Conservation (phyloP, 2,888 invertebrate genomes). For the Scaptomyza cyrtandrae region DNA sequence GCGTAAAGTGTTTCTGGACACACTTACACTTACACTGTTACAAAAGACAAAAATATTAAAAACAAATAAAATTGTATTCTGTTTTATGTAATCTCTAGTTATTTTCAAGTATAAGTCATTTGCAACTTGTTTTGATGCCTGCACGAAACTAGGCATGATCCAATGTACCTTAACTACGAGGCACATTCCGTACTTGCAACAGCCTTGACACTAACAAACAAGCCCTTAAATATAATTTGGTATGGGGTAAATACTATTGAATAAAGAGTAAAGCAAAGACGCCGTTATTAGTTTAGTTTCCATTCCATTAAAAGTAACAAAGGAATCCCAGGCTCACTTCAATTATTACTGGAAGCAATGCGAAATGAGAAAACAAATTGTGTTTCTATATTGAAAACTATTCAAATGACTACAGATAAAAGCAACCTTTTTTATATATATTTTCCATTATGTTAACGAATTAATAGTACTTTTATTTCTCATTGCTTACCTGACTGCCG, state of each 20-base stretch:
- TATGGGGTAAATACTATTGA: constrained; percentile 23
- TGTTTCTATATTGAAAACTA: not conserved
- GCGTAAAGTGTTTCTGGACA: too few species aligned
- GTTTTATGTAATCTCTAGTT: too few species aligned
- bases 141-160: too few species aligned
- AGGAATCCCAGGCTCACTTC: constrained; percentile 1
- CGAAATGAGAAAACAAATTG: not conserved
- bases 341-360: not conserved
- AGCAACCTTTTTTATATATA: too few species aligned
- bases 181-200: not conserved
- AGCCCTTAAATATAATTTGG: not conserved
- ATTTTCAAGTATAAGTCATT: too few species aligned
- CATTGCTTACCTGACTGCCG: constrained; percentile 41
- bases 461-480: not conserved
- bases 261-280: constrained; percentile 10
- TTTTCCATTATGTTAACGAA: not conserved
- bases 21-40: too few species aligned
- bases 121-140: too few species aligned
- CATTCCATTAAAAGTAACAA: constrained; percentile 24
- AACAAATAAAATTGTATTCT: too few species aligned
- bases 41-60: too few species aligned
- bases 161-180: too few species aligned
- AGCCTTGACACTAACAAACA: not conserved
- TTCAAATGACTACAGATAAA: not conserved
- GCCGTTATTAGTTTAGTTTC: constrained; percentile 27